Conservation (phyloP, 1,140 invertebrate genomes). For the Drosophila willistoni region DNA sequence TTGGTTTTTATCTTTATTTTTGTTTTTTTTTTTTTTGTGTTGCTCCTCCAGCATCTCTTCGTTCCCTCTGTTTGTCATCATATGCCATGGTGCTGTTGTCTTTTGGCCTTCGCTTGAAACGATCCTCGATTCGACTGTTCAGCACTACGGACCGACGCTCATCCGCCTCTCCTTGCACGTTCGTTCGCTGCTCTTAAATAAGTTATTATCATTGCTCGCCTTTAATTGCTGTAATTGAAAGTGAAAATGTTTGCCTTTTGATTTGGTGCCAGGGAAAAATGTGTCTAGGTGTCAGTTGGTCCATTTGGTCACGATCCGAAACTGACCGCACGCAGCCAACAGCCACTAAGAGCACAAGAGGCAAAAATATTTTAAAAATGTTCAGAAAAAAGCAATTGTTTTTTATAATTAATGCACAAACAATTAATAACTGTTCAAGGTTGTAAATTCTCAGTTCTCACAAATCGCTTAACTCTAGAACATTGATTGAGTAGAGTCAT, state of each 20-base stretch:
- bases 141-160: background rate
- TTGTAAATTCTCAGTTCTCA: too few relatives aligned
- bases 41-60: slow-evolving; percentile 8
- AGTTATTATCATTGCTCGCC: slow-evolving; percentile 80
- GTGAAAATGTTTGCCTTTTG: slow-evolving; percentile 80
- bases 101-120: slow-evolving; percentile 30
- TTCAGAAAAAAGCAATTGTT: background rate
- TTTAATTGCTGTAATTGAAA: slow-evolving; percentile 82
- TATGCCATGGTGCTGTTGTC: slow-evolving; percentile 26
- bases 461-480: too few relatives aligned
- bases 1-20: background rate
- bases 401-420: background rate
- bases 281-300: slow-evolving; percentile 75
- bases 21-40: background rate
- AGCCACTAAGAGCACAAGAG: background rate
- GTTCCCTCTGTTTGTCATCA: slow-evolving; percentile 35
- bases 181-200: slow-evolving; percentile 64
- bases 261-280: slow-evolving; percentile 77
- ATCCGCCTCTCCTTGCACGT: slow-evolving; percentile 21
- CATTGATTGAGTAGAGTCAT: too few relatives aligned
- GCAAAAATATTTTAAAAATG: background rate
- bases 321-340: slow-evolving; percentile 26
- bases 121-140: slow-evolving; percentile 6
- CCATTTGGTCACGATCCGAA: slow-evolving; percentile 44
- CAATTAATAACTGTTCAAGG: background rate